Base-by-base conservation (phyloP, 92 coral and sea anemone genomes). In the Palythoa caribaeorum region DNA sequence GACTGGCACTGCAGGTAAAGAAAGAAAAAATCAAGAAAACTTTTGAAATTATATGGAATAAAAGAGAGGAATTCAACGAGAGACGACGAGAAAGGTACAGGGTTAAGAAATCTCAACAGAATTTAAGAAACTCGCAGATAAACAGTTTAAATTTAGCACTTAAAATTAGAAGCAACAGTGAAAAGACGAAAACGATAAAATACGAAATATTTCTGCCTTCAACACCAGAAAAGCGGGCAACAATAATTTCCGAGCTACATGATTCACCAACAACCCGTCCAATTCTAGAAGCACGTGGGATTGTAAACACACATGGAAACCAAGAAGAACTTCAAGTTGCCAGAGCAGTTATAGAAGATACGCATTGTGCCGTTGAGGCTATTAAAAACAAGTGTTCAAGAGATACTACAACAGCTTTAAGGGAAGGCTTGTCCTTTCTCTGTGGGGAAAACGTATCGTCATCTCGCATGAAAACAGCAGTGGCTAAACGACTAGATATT, bases 361-460 rank as follows among this genome's bases (percentile, higher is more conserved):
- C 84, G 54, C 55, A 83, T 6, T 63, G 66, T 55, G 94, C 90
- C 17, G 38, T 91, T 28, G 76, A 48, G 6, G 48, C 52, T 52
- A 84, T 84, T n/a, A 91, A 87, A 70, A 38, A 47, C 36, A 77
- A 84, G 62, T 73, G 89, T 0, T 91, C 94, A 9, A 71, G 88
- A 52, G 87, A 88, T 38, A 72, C 91, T 15, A 68, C 86, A 47
- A 62, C 83, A 16, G 84, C 91, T 35, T 28, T 88, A 48, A 60
- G 21, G 20, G 62, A 78, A 16, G 93, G 83, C 37, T 62, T 86
- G 7, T 79, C 89, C 21, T 83, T 83, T 10, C 38, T 83, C 73
- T 83, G 73, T 50, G 91, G 80, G 19, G 91, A 83, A 19, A 73
- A 68, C 9, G 60, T 87, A 14, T 6, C 76, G 51, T 50, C 35